A percentile compares a stretch with the other conserved stretches of the same genome.
phyloP scores from a whole-genome alignment of 1,140 invertebrate species.

The Drosophila malerkotliana region DNA sequence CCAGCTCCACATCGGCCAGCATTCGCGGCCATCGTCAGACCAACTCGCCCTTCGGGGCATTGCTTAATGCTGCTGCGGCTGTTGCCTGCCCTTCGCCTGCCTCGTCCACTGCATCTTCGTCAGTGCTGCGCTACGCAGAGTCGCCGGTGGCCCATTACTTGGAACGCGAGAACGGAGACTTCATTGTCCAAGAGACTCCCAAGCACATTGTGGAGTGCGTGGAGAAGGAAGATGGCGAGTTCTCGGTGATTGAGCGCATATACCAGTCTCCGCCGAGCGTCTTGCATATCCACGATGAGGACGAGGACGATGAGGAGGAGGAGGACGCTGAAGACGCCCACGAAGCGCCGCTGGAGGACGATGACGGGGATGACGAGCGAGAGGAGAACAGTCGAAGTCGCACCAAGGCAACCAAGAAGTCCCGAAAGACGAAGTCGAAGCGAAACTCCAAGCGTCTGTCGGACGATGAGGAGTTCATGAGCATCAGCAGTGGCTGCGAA shows the following conservation, averaged over 20 bases:
- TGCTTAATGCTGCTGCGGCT: slow-evolving; percentile 67
- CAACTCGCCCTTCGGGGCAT: slow-evolving; percentile 65
- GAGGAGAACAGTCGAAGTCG: slow-evolving; percentile 62
- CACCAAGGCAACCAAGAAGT: slow-evolving; percentile 59
- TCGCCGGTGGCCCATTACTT: slow-evolving; percentile 80
- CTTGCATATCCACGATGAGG: slow-evolving; percentile 78
- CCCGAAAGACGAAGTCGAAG: slow-evolving; percentile 61
- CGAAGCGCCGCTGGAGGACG: slow-evolving; percentile 36
- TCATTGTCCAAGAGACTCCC: slow-evolving; percentile 82
- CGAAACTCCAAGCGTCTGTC: slow-evolving; percentile 31
- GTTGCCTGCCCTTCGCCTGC: slow-evolving; percentile 61
- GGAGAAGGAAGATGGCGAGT: slow-evolving; percentile 80
- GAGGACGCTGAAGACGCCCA: slow-evolving; percentile 23
- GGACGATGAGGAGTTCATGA: slow-evolving; percentile 71
- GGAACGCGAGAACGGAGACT: slow-evolving; percentile 80
- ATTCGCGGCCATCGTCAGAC: slow-evolving; percentile 53
- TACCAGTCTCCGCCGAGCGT: slow-evolving; percentile 83
- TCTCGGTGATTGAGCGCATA: slow-evolving; percentile 82
- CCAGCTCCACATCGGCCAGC: slow-evolving; percentile 4
- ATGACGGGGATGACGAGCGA: slow-evolving; percentile 65
- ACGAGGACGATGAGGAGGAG: slow-evolving; percentile 63
- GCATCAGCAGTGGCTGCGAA: slow-evolving; percentile 62
- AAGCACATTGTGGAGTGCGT: slow-evolving; percentile 82
- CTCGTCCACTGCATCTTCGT: slow-evolving; percentile 38
- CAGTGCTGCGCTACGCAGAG: slow-evolving; percentile 76